Evolutionary conservation across 2,113 vertebrate species (phyloP), one percentile per base, ranked within the genome.

Genomic region (Tamias sibiricus): DNA sequence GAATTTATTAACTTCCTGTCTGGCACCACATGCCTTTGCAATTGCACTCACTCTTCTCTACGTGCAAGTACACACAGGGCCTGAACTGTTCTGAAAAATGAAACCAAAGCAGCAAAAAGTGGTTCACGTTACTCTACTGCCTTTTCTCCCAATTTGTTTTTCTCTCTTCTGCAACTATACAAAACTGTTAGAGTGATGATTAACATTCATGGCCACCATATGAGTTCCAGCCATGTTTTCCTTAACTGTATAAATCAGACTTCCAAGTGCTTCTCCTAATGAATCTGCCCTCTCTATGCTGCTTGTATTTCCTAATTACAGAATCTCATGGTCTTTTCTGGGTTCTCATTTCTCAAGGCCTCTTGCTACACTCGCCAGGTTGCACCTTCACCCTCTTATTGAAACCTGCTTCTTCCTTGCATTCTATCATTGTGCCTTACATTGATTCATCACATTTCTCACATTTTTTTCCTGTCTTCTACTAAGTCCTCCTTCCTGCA

Each of bases 1-100:
- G 83, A 64, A 79, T 91, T 69, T 86, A 84, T 75, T 86, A 54
- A 75, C 47, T 74, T 87, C 30, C 75, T 95, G 79, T 93, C 69
- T 69, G 84, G 82, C 68, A 88, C 87, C 20, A 19, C 32, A 19
- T n/a, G 22, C 6, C 26, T 79, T 71, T 49, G 86, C 10, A 74
- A 44, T 8, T 49, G 24, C 2, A 35, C 24, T 69, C n/a, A 0
- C 26, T 87, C 26, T 69, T 84, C 30, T 74, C 72, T 69, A 8
- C 47, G 40, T 88, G 32, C 37, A 57, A 69, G 88, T 6, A 89
- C 26, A 47, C 2, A 40, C 14, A 90, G 37, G 6, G 9, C 20
- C 87, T 86, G 2, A 32, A 32, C 26, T 79, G 35, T 28, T 71
- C 26, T 59, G 35, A 72, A 82, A 93, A 89, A 64, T 9, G 26